Evolutionary conservation across 2,113 vertebrate genomes (phyloP).

Genomic region (Aix galericulata): DNA sequence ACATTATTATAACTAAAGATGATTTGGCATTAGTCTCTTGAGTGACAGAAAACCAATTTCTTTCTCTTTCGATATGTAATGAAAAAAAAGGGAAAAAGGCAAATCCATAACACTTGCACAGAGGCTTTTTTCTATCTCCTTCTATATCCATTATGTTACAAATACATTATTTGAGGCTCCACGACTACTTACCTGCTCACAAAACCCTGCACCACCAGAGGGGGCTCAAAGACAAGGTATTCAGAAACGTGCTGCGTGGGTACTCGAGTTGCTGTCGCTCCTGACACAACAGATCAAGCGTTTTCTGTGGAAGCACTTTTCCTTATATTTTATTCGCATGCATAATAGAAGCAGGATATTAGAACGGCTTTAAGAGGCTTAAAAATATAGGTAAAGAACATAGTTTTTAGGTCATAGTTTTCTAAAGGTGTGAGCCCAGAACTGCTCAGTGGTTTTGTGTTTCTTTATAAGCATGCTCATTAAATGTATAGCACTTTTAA

Average conservation of each 20-base stretch:
- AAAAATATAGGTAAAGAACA: not conserved
- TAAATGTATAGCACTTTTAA: not conserved
- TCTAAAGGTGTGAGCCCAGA: not conserved
- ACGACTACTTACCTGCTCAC: not conserved
- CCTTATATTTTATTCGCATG: not conserved
- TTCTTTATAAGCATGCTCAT: not conserved
- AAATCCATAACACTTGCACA: too few species aligned
- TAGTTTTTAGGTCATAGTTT: not conserved
- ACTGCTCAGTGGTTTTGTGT: not conserved
- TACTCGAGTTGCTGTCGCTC: accelerated
- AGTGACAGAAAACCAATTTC: not conserved
- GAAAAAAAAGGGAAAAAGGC: too few species aligned
- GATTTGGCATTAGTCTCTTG: accelerated
- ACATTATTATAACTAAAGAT: accelerated
- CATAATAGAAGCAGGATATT: not conserved
- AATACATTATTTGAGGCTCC: not conserved
- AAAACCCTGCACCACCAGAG: slow-evolving; percentile 45
- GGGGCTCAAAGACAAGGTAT: slow-evolving; percentile 51
- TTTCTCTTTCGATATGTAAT: not conserved
- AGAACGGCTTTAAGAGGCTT: not conserved
- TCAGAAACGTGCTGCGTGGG: not conserved
- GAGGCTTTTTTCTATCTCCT: not conserved
- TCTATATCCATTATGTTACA: not conserved
- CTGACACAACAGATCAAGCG: accelerated
- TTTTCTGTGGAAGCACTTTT: not conserved